Percentiles rank a stretch among this genome's conserved stretches.
These are phyloP conservation scores for Hetaerina americana DNA, from an alignment of 1,140 invertebrate genomes.

Conservation along the genomic window DNA sequence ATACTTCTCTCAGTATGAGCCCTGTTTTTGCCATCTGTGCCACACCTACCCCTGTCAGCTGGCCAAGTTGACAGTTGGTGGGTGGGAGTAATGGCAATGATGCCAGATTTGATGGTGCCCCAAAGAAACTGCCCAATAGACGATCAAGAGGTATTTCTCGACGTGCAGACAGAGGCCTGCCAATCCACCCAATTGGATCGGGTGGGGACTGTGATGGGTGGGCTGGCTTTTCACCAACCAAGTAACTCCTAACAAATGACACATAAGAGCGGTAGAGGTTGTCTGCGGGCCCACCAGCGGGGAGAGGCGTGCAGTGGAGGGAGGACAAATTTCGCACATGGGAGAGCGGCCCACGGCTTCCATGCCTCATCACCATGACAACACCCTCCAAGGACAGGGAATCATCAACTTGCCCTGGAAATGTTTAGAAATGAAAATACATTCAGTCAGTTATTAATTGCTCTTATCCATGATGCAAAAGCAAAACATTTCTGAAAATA, in stretches of 20 bases:
- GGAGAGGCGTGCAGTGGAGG: slow-evolving; percentile 52
- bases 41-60: slow-evolving; percentile 55
- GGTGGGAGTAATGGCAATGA: slow-evolving; percentile 21
- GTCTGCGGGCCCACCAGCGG: not conserved
- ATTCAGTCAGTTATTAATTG: slow-evolving; percentile 7
- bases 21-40: slow-evolving; percentile 67
- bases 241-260: not conserved
- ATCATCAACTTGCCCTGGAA: slow-evolving; percentile 38
- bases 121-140: not conserved
- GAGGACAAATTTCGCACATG: slow-evolving; percentile 59
- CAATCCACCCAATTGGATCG: not conserved
- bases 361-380: slow-evolving; percentile 69
- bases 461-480: too few species aligned
- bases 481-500: too few species aligned
- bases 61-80: slow-evolving; percentile 47
- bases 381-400: slow-evolving; percentile 63
- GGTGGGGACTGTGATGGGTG: not conserved
- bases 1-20: slow-evolving; percentile 50
- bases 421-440: slow-evolving; percentile 12
- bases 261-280: not conserved
- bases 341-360: slow-evolving; percentile 71
- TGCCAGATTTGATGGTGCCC: not conserved
- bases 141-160: not conserved
- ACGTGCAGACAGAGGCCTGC: not conserved
- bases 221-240: not conserved